Evolutionary conservation across 2,113 vertebrate species (phyloP).

Genomic region (Morone chrysops): DNA sequence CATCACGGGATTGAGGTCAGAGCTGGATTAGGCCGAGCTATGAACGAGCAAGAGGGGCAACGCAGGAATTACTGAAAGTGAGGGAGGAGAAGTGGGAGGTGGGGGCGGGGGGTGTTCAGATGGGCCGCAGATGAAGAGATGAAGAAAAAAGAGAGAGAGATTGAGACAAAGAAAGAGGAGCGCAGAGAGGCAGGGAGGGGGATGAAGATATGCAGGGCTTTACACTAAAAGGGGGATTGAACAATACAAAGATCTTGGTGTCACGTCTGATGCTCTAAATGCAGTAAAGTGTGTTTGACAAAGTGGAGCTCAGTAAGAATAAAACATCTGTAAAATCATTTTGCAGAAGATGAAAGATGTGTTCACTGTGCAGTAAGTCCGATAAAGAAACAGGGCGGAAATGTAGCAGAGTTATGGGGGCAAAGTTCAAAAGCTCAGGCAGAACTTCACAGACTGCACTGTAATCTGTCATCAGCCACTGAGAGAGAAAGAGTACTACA

Average conservation of each 20-base stretch:
- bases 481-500: neutral
- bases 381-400: neutral
- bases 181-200: neutral
- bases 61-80: constrained; percentile 78
- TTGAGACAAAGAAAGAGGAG: constrained; percentile 52
- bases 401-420: constrained; percentile 6
- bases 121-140: constrained; percentile 42
- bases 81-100: constrained; percentile 44
- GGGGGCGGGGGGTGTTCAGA: constrained; percentile 6
- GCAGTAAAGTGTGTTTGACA: constrained; percentile 29
- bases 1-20: constrained; percentile 83
- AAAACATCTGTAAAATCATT: neutral
- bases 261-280: constrained; percentile 33
- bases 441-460: neutral
- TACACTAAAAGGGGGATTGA: constrained; percentile 56
- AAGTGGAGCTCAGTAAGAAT: constrained; percentile 15
- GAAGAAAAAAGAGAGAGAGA: constrained; percentile 36
- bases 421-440: constrained; percentile 38
- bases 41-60: constrained; percentile 61
- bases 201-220: constrained; percentile 43
- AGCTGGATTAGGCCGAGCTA: constrained; percentile 82
- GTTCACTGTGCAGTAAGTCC: neutral
- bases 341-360: neutral
- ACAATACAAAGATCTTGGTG: constrained; percentile 25
- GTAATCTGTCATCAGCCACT: neutral